Evolutionary conservation across 2,888 invertebrate genomes (phyloP), one percentile per base, ranked within the genome.

Genomic region (Amphipyra berbera): DNA sequence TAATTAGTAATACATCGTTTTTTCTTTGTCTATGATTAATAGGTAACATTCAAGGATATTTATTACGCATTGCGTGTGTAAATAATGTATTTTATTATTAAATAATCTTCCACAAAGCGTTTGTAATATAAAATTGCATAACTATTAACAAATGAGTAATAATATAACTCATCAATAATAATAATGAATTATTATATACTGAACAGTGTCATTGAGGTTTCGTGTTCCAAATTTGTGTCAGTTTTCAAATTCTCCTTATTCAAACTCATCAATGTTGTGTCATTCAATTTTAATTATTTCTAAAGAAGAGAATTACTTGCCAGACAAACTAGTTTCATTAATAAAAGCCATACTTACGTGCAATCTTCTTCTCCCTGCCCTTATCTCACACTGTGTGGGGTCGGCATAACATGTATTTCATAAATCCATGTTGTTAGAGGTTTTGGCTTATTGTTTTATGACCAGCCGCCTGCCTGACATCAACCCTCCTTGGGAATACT

Each of bases 181-280:
- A 10, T 10, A 10, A 37, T 37, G 37, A 37, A 1, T 6, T 30
- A 30, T 30, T 7, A 6, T 4, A 6, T 6, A 7, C 30, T 30
- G 30, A 30, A 2, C 30, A 30, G 6, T 7, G 1, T 37, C 2
- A 10, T 35, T 21, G 4, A 65, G 57, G 72, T 68, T 57, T 72
- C 52, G 58, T 52, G 72, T 57, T 67, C 6, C 67, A 15, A 40
- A 1, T 44, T 14, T 66, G 33, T 30, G 35, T 71, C 65, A 64
- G 21, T 12, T 9, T 12, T 21, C 40, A 8, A 21, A 37, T 8
- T n/a, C 42, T 47, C 0, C 0, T 15, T 35, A 46, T 40, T 45
- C 6, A 33, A 37, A 37, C 3, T 13, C 21, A 21, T 21, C 21
- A 21, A 21, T 21, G 21, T 3, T 21, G 1, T 21, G 21, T 21